A percentile compares a stretch with the other conserved stretches of the same genome.
Conservation (phyloP, 1,140 invertebrate genomes). For the Leptoteleia sp. region DNA sequence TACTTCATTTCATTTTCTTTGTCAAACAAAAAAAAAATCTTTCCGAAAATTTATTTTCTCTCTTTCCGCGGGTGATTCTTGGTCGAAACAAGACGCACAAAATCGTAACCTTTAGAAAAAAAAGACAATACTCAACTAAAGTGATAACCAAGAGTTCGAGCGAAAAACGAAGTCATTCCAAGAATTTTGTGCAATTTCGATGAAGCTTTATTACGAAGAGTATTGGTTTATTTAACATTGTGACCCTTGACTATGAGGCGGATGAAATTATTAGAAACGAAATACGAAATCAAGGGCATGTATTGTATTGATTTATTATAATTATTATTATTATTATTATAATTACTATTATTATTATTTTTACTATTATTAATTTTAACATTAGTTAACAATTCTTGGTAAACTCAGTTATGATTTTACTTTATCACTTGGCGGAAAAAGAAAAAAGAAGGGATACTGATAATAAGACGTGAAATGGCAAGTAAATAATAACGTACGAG, state of each 20-base stretch:
- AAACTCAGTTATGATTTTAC: slow-evolving; percentile 22
- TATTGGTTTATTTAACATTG: slow-evolving; percentile 29
- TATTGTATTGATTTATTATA: slow-evolving; percentile 16
- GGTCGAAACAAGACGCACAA: slow-evolving; percentile 39
- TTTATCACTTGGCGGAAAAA: slow-evolving; percentile 37
- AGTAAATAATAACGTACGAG: background rate
- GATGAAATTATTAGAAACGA: slow-evolving; percentile 11
- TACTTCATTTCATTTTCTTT: too few relatives aligned
- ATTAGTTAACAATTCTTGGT: slow-evolving; percentile 31
- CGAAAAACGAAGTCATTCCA: slow-evolving; percentile 55
- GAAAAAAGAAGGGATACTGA: background rate
- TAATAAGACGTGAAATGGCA: slow-evolving; percentile 1
- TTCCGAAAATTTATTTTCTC: slow-evolving; percentile 1
- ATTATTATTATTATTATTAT: too few relatives aligned
- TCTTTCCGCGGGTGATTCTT: slow-evolving; percentile 29
- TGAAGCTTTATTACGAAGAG: slow-evolving; percentile 56
- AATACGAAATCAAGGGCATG: slow-evolving; percentile 5
- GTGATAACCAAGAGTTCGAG: slow-evolving; percentile 12
- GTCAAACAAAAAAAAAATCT: too few relatives aligned
- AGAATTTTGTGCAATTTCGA: slow-evolving; percentile 61
- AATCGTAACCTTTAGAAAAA: slow-evolving; percentile 13
- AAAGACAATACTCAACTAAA: slow-evolving; percentile 18
- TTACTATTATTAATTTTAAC: slow-evolving; percentile 35
- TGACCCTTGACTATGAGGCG: slow-evolving; percentile 14
- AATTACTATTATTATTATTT: too few relatives aligned